A percentile compares a stretch with the other conserved stretches of the same genome.
Conservation (phyloP, 2,888 invertebrate genomes). For the Zootermopsis nevadensis region DNA sequence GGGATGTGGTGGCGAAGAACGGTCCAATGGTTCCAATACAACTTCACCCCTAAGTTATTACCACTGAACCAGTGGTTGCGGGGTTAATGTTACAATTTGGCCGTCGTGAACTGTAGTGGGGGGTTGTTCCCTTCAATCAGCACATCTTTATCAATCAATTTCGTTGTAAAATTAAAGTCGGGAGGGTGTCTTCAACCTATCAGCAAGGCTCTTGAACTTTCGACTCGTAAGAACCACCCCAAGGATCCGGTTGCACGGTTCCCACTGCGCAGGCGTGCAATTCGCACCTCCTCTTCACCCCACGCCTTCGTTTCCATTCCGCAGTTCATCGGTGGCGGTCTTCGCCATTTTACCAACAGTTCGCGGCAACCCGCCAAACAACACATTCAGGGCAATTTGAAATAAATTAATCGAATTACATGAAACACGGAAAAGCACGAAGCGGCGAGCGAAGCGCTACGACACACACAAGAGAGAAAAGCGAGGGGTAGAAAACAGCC, state of each 20-base stretch:
- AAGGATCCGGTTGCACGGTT: slow-evolving; percentile 29
- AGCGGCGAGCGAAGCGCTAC: slow-evolving; percentile 52
- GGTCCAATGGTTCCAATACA: slow-evolving; percentile 13
- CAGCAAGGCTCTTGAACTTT: slow-evolving; percentile 34
- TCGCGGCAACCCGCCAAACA: slow-evolving; percentile 44
- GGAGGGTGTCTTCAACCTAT: slow-evolving; percentile 39
- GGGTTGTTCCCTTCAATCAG: slow-evolving; percentile 30
- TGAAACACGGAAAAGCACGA: slow-evolving; percentile 54
- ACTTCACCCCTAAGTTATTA: not conserved
- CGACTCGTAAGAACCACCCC: slow-evolving; percentile 33
- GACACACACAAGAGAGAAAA: slow-evolving; percentile 51
- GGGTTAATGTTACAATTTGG: slow-evolving; percentile 21
- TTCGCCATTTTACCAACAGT: slow-evolving; percentile 42
- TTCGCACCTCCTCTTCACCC: not conserved
- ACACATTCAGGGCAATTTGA: slow-evolving; percentile 53
- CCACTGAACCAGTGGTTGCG: slow-evolving; percentile 14
- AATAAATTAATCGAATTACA: slow-evolving; percentile 55
- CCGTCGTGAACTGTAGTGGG: not conserved
- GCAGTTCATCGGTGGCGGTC: slow-evolving; percentile 14
- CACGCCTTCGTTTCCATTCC: not conserved
- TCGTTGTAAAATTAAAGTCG: slow-evolving; percentile 26
- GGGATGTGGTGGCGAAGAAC: not conserved
- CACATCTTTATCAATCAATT: slow-evolving; percentile 38
- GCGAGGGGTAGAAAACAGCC: slow-evolving; percentile 56
- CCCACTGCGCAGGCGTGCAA: slow-evolving; percentile 18